Base-by-base conservation (phyloP, 2,888 invertebrate species). In the Ophion obscuratus region DNA sequence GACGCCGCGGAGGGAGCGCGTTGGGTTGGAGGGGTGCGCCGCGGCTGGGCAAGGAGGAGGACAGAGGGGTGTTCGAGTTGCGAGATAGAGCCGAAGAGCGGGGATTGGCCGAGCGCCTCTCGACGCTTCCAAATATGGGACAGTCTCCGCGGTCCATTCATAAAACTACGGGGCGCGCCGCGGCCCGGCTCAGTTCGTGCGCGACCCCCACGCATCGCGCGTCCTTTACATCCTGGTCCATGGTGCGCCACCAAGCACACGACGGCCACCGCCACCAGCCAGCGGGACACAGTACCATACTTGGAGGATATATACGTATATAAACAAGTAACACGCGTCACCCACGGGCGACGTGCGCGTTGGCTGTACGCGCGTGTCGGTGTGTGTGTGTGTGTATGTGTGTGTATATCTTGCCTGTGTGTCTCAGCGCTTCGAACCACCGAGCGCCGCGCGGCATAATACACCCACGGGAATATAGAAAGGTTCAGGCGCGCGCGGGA, bases 101-200 rank as follows among this genome's bases (percentile, higher is more conserved):
- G 94, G 94, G 93, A 95, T 95, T 95, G 95, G 95, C 94, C 94
- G 93, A 92, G 92, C 90, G 94, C 92, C 94, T 94, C 94, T 94
- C 94, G 94, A 94, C 96, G 96, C 96, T 96, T 96, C 97, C 97
- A 97, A 97, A 97, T 97, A 97, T 97, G 97, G 97, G 96, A 96
- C 97, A 96, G 96, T 93, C 93, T 94, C 95, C 94, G 95, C 95
- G 95, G 95, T 96, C 96, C 97, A 97, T 97, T 97, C 97, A 97
- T 97, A 97, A 97, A 97, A 97, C 95, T 95, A 95, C 95, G 95
- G 95, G 95, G 95, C 96, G 96, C 96, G 96, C 95, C 94, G 96
- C 94, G 95, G 95, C 91, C 92, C 91, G 91, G 92, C 93, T 93
- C 96, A 96, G 95, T 95, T 94, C 93, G 94, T 94, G 95, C 95